Conservation (phyloP, 1,140 invertebrate genomes). For the Drosophila cardini region DNA sequence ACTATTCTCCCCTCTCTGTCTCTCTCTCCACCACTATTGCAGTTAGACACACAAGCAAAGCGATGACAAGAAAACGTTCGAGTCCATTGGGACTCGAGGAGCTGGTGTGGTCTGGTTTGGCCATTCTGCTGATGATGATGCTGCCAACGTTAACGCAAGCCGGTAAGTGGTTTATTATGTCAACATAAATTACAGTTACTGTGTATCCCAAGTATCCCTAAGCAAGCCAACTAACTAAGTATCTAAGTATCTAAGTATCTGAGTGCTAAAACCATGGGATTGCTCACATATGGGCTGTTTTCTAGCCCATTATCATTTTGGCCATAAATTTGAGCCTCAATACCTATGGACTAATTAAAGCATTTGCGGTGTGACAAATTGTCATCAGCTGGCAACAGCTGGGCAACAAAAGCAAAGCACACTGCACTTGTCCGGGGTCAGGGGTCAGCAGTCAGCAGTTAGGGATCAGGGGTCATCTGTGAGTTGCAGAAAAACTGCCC, state of each 20-base stretch:
- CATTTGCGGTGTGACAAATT: slow-evolving; percentile 71
- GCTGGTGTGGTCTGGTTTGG: slow-evolving; percentile 71
- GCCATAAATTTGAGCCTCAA: slow-evolving; percentile 44
- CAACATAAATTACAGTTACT: slow-evolving; percentile 78
- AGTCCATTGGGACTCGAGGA: slow-evolving; percentile 84
- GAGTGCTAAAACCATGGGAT: slow-evolving; percentile 1
- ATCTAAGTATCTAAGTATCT: slow-evolving; percentile 27
- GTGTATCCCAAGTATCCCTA: slow-evolving; percentile 21
- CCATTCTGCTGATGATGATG: slow-evolving; percentile 69
- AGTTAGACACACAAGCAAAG: slow-evolving; percentile 71
- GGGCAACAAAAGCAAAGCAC: slow-evolving; percentile 14
- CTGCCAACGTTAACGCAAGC: slow-evolving; percentile 76
- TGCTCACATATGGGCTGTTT: slow-evolving; percentile 35
- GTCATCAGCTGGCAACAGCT: slow-evolving; percentile 71
- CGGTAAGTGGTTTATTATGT: slow-evolving; percentile 84
- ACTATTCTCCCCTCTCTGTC: not conserved
- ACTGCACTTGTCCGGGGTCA: slow-evolving; percentile 68
- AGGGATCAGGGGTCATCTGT: not conserved
- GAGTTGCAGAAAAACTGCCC: slow-evolving; percentile 44
- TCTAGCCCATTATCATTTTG: slow-evolving; percentile 25
- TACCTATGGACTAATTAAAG: slow-evolving; percentile 64
- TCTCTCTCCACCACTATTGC: slow-evolving; percentile 48
- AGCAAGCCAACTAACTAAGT: not conserved
- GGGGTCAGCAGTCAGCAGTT: slow-evolving; percentile 42
- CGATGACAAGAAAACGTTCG: slow-evolving; percentile 84